Evolutionary conservation across 2,113 vertebrate species (phyloP).

Genomic region (Forbesichthys agassizii): DNA sequence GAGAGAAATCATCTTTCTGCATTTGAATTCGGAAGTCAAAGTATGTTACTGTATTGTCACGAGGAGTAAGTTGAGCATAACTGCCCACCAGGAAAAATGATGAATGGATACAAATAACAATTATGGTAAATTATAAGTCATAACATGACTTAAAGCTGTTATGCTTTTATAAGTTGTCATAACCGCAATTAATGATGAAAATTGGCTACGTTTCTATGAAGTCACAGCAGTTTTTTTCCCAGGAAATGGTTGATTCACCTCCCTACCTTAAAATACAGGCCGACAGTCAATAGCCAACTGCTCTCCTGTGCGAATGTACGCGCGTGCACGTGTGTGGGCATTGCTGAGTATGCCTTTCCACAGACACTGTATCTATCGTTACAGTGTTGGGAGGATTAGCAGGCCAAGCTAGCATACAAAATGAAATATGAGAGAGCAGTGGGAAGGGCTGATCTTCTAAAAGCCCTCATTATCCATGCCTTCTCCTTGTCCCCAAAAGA

Average conservation of each 20-base stretch:
- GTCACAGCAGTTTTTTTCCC: background rate
- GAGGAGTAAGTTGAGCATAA: too few relatives aligned
- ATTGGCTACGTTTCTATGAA: too few relatives aligned
- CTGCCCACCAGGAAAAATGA: too few relatives aligned
- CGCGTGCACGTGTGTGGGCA: conserved; percentile 10
- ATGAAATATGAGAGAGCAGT: conserved; percentile 46
- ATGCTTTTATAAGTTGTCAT: too few relatives aligned
- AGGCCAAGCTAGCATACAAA: conserved; percentile 55
- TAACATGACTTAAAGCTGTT: too few relatives aligned
- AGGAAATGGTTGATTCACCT: conserved; percentile 12
- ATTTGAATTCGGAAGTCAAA: too few relatives aligned
- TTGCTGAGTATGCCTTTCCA: conserved; percentile 2
- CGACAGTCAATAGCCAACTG: conserved; percentile 37
- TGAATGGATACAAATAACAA: too few relatives aligned
- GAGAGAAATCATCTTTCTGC: too few relatives aligned
- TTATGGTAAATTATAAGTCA: too few relatives aligned
- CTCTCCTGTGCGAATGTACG: conserved; percentile 31
- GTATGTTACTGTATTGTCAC: too few relatives aligned
- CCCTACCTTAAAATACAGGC: conserved; percentile 29
- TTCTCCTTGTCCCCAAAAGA: conserved; percentile 20
- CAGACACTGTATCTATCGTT: conserved; percentile 39
- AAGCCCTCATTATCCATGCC: conserved; percentile 49
- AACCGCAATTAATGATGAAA: too few relatives aligned
- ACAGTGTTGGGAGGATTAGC: conserved; percentile 61
- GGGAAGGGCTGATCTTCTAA: conserved; percentile 48